phyloP scores from a whole-genome alignment of 2,113 vertebrate species.

The Crotalus tigris region DNA sequence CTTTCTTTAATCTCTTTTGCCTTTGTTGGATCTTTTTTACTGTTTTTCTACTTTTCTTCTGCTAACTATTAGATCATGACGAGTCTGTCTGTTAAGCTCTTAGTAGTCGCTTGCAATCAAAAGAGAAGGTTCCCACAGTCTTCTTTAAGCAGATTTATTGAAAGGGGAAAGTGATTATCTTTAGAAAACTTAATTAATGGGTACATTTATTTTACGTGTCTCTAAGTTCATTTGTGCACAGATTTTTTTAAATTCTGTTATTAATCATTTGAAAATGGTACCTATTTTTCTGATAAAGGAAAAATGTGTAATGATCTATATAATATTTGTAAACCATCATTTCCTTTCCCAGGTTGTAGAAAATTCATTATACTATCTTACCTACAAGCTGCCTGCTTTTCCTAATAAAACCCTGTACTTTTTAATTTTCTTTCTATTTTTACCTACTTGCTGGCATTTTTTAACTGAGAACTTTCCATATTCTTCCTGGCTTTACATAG shows the following conservation, averaged over 20 bases:
- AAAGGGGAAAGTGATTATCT: not conserved
- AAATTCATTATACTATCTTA: not conserved
- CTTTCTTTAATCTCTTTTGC: not conserved
- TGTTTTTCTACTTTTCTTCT: not conserved
- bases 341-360: not conserved
- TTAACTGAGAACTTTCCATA: not conserved
- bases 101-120: not conserved
- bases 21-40: not conserved
- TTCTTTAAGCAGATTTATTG: not conserved
- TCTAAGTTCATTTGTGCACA: not conserved
- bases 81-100: not conserved
- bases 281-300: not conserved
- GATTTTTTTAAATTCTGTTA: not conserved
- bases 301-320: not conserved
- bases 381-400: not conserved
- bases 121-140: not conserved
- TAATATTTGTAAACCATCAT: not conserved
- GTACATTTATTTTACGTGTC: not conserved
- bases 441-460: not conserved
- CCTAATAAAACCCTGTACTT: not conserved
- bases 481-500: not conserved
- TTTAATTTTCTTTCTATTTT: not conserved
- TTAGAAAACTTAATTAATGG: not conserved
- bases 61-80: not conserved
- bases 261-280: not conserved